phyloP scores from a whole-genome alignment of 1,140 invertebrate genomes.

The Chironomus tepperi region DNA sequence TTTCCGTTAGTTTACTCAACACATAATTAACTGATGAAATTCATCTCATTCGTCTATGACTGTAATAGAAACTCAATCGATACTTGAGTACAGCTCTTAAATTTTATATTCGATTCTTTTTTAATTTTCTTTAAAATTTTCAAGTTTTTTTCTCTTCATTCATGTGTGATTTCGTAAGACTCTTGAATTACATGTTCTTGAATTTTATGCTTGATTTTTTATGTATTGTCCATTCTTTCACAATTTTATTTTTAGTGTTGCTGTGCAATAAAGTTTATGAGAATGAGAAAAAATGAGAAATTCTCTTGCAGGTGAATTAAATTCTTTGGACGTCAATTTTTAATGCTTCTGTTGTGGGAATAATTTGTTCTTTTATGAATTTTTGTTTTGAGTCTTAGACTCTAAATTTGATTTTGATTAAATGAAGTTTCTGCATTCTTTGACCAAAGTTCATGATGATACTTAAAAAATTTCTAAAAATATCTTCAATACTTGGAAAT shows the following conservation, averaged over 20 bases:
- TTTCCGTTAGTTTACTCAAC: slow-evolving; percentile 12
- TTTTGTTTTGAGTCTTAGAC: too few relatives aligned
- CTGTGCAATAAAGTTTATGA: background rate
- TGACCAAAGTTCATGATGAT: too few relatives aligned
- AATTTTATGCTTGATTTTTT: background rate
- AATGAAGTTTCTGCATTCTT: too few relatives aligned
- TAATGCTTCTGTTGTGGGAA: too few relatives aligned
- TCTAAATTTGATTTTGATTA: too few relatives aligned
- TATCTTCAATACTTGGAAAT: too few relatives aligned
- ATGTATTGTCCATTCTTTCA: background rate
- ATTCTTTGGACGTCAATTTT: background rate
- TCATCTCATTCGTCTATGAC: background rate
- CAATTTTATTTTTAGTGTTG: background rate
- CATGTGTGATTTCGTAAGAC: background rate
- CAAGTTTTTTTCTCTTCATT: background rate
- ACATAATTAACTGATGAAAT: slow-evolving; percentile 6
- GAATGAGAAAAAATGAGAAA: background rate
- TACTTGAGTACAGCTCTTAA: too few relatives aligned
- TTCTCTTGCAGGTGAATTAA: background rate
- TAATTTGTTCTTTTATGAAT: too few relatives aligned
- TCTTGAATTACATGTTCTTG: background rate
- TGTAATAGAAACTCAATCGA: too few relatives aligned
- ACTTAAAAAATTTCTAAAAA: too few relatives aligned
- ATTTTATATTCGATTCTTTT: too few relatives aligned
- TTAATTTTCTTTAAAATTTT: background rate